A percentile compares a stretch with the other conserved stretches of the same genome.
These are phyloP conservation scores for Hippocampus comes DNA, from an alignment of 2,113 vertebrate species.

Conservation along the genomic window DNA sequence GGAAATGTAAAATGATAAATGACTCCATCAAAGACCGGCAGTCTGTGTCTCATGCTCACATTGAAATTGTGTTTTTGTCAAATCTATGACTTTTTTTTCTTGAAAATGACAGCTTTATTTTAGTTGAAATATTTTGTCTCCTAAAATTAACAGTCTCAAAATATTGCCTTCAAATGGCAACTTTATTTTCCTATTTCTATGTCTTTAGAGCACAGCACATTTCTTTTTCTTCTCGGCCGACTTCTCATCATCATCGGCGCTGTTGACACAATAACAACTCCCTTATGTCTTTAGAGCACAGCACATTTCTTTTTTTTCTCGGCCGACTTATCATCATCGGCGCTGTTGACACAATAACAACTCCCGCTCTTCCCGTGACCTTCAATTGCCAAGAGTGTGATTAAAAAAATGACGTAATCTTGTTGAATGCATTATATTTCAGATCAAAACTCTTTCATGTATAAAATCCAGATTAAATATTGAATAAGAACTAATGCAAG, in stretches of 20 bases:
- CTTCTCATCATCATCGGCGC: background rate
- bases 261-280: background rate
- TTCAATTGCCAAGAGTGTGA: constrained; percentile 23
- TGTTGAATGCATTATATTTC: constrained; percentile 36
- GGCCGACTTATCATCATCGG: background rate
- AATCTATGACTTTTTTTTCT: too few species aligned
- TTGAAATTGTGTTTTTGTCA: background rate
- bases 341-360: background rate
- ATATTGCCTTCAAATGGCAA: background rate
- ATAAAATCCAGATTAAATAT: constrained; percentile 43
- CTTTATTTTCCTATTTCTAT: background rate
- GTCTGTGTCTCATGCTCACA: background rate
- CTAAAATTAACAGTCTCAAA: too few species aligned
- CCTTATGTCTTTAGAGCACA: background rate
- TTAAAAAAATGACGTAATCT: constrained; percentile 18
- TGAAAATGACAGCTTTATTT: too few species aligned
- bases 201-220: background rate
- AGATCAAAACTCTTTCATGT: constrained; percentile 31
- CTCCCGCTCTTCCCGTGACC: constrained; percentile 26
- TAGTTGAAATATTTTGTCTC: too few species aligned
- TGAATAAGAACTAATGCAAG: constrained; percentile 52
- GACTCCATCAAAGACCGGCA: background rate
- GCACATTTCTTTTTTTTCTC: background rate
- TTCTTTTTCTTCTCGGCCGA: background rate
- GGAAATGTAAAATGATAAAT: background rate